A percentile compares a stretch with the other conserved stretches of the same genome.
Conservation (phyloP, 2,113 vertebrate genomes). For the Elephas maximus region DNA sequence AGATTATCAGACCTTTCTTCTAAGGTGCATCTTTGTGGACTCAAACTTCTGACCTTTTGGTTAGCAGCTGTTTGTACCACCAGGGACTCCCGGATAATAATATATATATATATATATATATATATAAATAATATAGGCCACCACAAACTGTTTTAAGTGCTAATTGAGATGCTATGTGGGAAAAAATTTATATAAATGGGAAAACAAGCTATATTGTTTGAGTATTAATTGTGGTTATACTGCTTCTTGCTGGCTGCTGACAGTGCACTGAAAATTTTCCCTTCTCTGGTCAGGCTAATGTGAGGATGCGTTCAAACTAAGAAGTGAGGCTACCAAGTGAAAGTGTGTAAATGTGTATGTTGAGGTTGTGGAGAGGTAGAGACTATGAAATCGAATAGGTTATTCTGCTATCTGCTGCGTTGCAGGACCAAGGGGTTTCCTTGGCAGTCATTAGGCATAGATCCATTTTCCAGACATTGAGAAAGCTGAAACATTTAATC, state of each 20-base stretch:
- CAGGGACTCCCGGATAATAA: neutral
- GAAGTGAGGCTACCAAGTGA: neutral
- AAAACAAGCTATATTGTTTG: neutral
- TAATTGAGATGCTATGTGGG: neutral
- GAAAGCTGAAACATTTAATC: constrained; percentile 28
- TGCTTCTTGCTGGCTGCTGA: neutral
- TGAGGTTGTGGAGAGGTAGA: too few relatives aligned
- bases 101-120: too few relatives aligned
- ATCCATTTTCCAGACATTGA: constrained; percentile 48
- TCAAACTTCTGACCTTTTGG: neutral
- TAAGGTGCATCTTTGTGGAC: neutral
- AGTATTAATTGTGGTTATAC: neutral
- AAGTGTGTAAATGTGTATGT: neutral
- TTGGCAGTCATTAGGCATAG: neutral
- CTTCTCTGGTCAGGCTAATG: neutral
- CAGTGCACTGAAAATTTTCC: neutral
- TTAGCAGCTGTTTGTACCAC: neutral
- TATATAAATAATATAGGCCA: neutral
- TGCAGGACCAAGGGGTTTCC: neutral
- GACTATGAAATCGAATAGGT: neutral
- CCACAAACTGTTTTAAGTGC: neutral
- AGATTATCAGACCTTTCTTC: neutral
- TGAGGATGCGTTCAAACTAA: neutral
- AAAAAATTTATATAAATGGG: neutral
- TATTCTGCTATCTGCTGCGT: neutral